Base-by-base conservation (phyloP, 1,140 invertebrate species). In the Aleiodes sp. region DNA sequence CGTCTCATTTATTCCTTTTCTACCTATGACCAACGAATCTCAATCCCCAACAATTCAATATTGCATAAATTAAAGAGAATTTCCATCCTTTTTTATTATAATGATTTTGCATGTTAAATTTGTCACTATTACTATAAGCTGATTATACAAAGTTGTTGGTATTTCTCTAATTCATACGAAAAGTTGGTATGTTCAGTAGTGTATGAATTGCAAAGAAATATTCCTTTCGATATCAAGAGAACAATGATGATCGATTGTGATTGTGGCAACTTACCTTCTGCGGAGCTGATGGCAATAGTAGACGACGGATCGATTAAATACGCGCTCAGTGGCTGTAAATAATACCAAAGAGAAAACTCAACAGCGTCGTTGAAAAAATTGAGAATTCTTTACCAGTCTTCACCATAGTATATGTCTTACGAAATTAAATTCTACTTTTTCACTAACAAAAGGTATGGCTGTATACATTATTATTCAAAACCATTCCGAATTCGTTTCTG, bases 301-400 rank as follows among this genome's bases (percentile, higher is more conserved):
- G n/a, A n/a, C n/a, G 70, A 67, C 57, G 46, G 70, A 71, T 66
- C 70, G 70, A 71, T 71, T 63, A 71, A 71, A 71, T 71, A 61
- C 70, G 57, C 41, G 64, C 31, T 66, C 70, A 63, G 24, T 41
- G 63, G 70, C 57, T 71, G 70, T 71, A 71, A 71, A 71, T 71
- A 71, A 65, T 59, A 10, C 16, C 35, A 65, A 4, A 37, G 39
- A 21, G 33, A 29, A 61, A 52, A 28, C 57, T 31, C n/a, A 21
- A 56, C 33, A 26, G 33, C n/a, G 62, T 64, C 35, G 63, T 43
- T 64, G 65, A 70, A 19, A 39, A 14, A 65, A 10, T 33, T 24
- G 35, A 46, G 52, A 37, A 28, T 46, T 35, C 60, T 52, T 52
- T 52, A 52, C 31, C 4, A 10, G 4, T 10, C 31, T 10, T 6